A percentile compares a stretch with the other conserved stretches of the same genome.
Conservation (phyloP, 2,113 vertebrate genomes). For the Ibidorhyncha struthersii region DNA sequence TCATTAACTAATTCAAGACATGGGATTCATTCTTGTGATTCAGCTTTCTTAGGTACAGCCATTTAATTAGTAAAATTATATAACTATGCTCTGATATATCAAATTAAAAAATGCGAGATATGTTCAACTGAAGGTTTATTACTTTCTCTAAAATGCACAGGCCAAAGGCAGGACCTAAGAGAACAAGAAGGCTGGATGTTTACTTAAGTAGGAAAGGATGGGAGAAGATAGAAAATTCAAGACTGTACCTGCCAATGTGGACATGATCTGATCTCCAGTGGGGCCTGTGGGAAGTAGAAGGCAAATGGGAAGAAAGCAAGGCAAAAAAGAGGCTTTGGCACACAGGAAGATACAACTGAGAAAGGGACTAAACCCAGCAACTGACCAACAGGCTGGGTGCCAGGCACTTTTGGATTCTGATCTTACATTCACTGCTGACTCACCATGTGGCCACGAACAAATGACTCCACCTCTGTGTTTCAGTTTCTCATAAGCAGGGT, state of each 20-base stretch:
- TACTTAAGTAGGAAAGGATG: not conserved
- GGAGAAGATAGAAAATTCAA: not conserved
- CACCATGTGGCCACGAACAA: not conserved
- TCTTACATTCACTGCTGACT: conserved; percentile 24
- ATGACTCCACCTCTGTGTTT: conserved; percentile 26
- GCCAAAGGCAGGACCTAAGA: not conserved
- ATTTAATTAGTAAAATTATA: not conserved
- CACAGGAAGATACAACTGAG: not conserved
- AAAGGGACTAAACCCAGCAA: not conserved
- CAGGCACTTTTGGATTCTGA: conserved; percentile 30
- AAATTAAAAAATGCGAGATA: not conserved
- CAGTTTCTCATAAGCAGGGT: not conserved
- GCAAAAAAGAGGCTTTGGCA: not conserved
- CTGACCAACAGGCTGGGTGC: not conserved
- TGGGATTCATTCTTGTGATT: not conserved
- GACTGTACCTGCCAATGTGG: not conserved
- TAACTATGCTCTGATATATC: not conserved
- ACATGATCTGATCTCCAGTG: not conserved
- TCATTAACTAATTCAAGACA: not conserved
- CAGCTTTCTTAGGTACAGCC: not conserved
- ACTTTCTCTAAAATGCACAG: not conserved
- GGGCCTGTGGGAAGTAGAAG: not conserved
- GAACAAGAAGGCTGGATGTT: not conserved
- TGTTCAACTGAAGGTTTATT: not conserved
- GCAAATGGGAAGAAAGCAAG: not conserved